Conservation (phyloP, 2,888 invertebrate species). For the Epinotia ramella region DNA sequence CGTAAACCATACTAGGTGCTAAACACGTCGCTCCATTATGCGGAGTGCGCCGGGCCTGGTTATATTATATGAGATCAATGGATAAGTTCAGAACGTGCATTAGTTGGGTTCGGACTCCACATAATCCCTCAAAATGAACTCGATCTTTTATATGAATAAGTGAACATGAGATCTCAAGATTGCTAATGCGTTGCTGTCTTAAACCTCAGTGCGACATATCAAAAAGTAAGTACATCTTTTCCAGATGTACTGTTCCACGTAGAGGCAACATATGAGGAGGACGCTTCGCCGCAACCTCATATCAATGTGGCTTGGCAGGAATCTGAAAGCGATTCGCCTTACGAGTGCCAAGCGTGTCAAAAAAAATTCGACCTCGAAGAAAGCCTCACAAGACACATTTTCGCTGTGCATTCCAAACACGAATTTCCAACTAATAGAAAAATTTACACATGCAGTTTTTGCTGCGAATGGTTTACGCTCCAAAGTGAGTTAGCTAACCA, state of each 20-base stretch:
- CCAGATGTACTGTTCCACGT: constrained; percentile 4
- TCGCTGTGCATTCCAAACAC: constrained; percentile 12
- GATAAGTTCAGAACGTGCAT: too few relatives aligned
- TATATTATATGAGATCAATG: constrained; percentile 2
- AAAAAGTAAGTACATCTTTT: constrained; percentile 3
- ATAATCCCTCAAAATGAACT: neutral
- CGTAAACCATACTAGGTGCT: too few relatives aligned
- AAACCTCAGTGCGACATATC: neutral
- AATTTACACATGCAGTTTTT: neutral
- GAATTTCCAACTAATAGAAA: neutral
- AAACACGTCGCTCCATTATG: neutral
- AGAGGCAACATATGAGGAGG: neutral
- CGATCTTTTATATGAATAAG: neutral
- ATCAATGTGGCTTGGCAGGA: neutral
- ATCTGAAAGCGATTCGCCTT: neutral
- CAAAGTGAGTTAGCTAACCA: neutral
- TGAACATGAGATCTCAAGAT: neutral
- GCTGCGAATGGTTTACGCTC: constrained; percentile 6
- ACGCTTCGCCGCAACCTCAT: neutral
- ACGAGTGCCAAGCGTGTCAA: constrained; percentile 1
- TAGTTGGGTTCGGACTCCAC: too few relatives aligned
- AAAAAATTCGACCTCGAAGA: constrained; percentile 2
- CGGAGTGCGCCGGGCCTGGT: neutral
- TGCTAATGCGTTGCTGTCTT: neutral
- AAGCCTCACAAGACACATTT: constrained; percentile 10